A percentile compares a stretch with the other conserved stretches of the same genome.
phyloP scores from a whole-genome alignment of 2,888 invertebrate species.

The Cremastinae sp. region DNA sequence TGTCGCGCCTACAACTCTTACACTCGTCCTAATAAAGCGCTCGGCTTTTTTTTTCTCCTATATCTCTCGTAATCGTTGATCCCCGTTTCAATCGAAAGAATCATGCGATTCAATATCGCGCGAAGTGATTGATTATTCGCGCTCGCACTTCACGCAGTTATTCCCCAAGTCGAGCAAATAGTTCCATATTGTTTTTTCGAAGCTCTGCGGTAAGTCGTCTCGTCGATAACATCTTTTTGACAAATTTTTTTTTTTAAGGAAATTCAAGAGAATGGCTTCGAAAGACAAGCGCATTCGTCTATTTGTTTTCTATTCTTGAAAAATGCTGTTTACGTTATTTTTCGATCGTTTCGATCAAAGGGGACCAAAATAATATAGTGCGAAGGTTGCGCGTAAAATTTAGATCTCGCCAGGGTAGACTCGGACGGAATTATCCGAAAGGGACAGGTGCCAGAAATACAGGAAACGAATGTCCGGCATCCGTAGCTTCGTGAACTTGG shows the following conservation, averaged over 20 bases:
- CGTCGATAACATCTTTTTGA: too few relatives aligned
- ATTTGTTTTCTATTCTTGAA: background rate
- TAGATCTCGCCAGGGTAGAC: slow-evolving; percentile 15
- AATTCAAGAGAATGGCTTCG: too few relatives aligned
- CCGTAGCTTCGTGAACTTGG: slow-evolving; percentile 51
- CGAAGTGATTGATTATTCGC: background rate
- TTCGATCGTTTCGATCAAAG: slow-evolving; percentile 28
- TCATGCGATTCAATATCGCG: background rate
- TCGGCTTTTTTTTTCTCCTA: background rate
- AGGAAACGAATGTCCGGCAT: slow-evolving; percentile 56
- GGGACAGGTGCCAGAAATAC: slow-evolving; percentile 58
- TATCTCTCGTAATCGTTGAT: background rate
- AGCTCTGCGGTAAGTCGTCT: too few relatives aligned
- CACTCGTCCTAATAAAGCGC: background rate
- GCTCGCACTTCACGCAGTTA: background rate
- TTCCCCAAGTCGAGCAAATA: too few relatives aligned
- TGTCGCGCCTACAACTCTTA: slow-evolving; percentile 17
- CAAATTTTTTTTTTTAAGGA: too few relatives aligned
- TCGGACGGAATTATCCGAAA: slow-evolving; percentile 46
- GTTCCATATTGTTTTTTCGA: too few relatives aligned
- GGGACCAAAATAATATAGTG: slow-evolving; percentile 42
- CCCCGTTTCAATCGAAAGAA: background rate
- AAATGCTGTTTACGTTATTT: background rate
- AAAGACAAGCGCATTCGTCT: too few relatives aligned
- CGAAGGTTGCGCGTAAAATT: slow-evolving; percentile 30